phyloP scores from a whole-genome alignment of 1,140 invertebrate genomes.

The Anthonomus grandis region DNA sequence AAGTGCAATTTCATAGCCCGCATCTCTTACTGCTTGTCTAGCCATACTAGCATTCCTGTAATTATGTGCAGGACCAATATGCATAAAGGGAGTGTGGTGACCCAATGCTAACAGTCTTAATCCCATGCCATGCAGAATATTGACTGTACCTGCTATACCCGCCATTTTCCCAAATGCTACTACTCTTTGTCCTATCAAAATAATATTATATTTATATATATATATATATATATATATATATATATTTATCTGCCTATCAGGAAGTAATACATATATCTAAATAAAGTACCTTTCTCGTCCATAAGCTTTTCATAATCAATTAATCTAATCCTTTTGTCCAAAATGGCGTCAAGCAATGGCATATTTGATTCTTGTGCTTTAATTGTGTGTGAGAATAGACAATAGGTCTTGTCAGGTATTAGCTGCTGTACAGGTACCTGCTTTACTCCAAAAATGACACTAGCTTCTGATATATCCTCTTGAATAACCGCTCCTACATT shows the following conservation, averaged over 20 bases:
- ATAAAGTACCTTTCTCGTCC: constrained; percentile 75
- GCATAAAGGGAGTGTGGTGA: constrained; percentile 99
- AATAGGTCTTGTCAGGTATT: constrained; percentile 95
- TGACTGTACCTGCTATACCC: constrained; percentile 97
- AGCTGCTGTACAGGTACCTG: constrained; percentile 93
- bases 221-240: too few species aligned
- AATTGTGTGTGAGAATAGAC: constrained; percentile 98
- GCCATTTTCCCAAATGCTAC: constrained; percentile 99
- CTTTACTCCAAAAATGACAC: constrained; percentile 96
- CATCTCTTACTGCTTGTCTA: constrained; percentile 92
- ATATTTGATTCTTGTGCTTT: constrained; percentile 99
- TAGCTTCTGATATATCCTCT: constrained; percentile 95
- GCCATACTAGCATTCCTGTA: constrained; percentile 98
- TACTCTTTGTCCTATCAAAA: constrained; percentile 65
- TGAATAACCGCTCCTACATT: constrained; percentile 87
- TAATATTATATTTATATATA: neutral
- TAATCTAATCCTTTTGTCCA: constrained; percentile 93
- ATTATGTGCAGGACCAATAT: constrained; percentile 88
- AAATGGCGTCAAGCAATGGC: constrained; percentile 91
- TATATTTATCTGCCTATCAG: too few species aligned
- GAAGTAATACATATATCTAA: too few species aligned
- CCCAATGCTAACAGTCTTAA: constrained; percentile 90
- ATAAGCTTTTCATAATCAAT: constrained; percentile 98
- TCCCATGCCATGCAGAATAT: constrained; percentile 96
- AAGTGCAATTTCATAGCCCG: constrained; percentile 96